A percentile compares a stretch with the other conserved stretches of the same genome.
phyloP scores from a whole-genome alignment of 2,888 invertebrate species.

The Dryocosmus kuriphilus region DNA sequence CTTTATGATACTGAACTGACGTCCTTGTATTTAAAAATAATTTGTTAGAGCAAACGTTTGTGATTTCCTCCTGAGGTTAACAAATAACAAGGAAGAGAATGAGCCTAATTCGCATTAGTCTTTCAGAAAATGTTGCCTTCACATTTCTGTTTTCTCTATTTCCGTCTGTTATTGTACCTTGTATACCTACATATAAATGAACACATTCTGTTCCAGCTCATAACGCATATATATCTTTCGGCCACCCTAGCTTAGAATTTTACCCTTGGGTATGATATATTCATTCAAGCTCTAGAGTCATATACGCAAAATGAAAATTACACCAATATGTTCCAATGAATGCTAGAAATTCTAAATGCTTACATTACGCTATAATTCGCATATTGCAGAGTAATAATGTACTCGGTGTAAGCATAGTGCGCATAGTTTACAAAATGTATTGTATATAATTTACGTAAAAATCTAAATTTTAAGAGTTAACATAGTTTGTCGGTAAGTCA shows the following conservation, averaged over 20 bases:
- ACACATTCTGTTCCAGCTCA: conserved; percentile 15
- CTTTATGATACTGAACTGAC: no score
- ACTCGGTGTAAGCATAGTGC: no score
- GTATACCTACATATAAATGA: background rate
- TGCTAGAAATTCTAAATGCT: background rate
- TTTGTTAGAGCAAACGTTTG: background rate
- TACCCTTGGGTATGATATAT: conserved; percentile 6
- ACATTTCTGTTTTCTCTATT: conserved; percentile 30
- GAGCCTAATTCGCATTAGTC: conserved; percentile 2
- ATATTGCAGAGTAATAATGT: no score
- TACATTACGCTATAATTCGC: background rate
- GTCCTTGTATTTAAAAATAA: background rate
- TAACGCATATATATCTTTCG: conserved; percentile 18
- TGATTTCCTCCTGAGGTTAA: background rate
- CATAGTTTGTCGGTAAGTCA: no score
- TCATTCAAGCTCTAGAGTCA: background rate
- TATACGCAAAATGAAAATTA: background rate
- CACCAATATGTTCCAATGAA: background rate
- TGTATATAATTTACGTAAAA: no score
- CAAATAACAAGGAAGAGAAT: background rate
- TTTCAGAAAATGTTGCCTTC: background rate
- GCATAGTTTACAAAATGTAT: no score
- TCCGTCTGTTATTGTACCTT: background rate
- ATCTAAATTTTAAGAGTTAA: no score
- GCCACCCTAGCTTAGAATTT: conserved; percentile 24